Percentiles rank a stretch among this genome's conserved stretches.
Evolutionary conservation across 1,140 invertebrate species (phyloP).

Genomic region (Drosophila arawakana): DNA sequence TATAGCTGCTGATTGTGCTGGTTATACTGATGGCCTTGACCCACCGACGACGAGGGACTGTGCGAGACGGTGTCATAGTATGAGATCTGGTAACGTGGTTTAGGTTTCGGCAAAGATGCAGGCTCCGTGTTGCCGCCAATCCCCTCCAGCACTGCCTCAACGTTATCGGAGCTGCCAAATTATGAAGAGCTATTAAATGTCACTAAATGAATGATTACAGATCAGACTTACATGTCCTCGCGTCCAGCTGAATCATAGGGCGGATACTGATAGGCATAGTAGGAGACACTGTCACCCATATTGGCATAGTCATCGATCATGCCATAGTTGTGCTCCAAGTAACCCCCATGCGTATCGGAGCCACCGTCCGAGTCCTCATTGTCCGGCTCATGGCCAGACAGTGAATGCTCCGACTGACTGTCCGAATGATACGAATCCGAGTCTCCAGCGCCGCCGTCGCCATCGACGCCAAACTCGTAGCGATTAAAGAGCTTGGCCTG

Average conservation of each 20-base stretch:
- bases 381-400: constrained; percentile 88
- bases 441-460: constrained; percentile 86
- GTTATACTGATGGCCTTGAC: constrained; percentile 76
- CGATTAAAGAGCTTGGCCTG: constrained; percentile 91
- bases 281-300: constrained; percentile 86
- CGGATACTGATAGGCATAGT: constrained; percentile 86
- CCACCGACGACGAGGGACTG: constrained; percentile 48
- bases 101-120: constrained; percentile 60
- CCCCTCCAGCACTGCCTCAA: constrained; percentile 82
- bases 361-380: constrained; percentile 89
- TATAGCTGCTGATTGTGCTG: constrained; percentile 73
- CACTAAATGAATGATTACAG: not conserved
- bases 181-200: not conserved
- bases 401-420: constrained; percentile 85
- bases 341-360: constrained; percentile 87
- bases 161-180: constrained; percentile 73
- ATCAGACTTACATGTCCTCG: constrained; percentile 77
- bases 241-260: constrained; percentile 82
- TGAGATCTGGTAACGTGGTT: constrained; percentile 78
- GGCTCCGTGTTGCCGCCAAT: constrained; percentile 71
- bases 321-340: constrained; percentile 86
- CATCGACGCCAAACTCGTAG: constrained; percentile 86
- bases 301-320: constrained; percentile 83
- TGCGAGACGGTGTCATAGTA: constrained; percentile 78
- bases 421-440: constrained; percentile 89